These are phyloP conservation scores for Morpho deidamia DNA, from an alignment of 2,888 invertebrate species.

Conservation along the genomic window DNA sequence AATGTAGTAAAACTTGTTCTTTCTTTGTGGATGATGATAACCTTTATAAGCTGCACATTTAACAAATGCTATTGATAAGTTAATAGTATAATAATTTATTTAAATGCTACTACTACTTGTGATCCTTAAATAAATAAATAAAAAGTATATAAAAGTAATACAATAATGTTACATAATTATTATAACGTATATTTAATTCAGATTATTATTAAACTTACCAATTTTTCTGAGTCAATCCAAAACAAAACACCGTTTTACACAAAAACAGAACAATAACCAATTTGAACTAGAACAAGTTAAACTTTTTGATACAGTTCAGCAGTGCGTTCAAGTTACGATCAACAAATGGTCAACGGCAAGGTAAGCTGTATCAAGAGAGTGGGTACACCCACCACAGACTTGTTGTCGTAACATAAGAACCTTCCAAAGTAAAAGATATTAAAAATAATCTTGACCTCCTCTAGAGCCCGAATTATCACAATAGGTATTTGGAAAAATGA, in stretches of 20 bases:
- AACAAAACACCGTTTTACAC: constrained; percentile 1
- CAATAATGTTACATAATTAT: too few species aligned
- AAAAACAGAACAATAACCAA: neutral
- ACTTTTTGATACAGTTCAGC: constrained; percentile 3
- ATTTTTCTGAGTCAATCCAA: neutral
- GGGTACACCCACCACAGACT: constrained; percentile 11
- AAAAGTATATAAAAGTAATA: too few species aligned
- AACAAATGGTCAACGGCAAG: constrained; percentile 11
- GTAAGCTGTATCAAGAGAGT: constrained; percentile 11
- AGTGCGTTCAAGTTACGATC: constrained; percentile 10
- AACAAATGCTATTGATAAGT: too few species aligned
- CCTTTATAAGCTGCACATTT: too few species aligned
- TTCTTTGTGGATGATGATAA: too few species aligned
- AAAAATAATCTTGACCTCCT: constrained; percentile 13
- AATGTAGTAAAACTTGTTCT: too few species aligned
- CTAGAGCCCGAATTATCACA: neutral
- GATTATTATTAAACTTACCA: neutral
- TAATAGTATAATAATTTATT: too few species aligned
- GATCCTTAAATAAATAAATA: too few species aligned
- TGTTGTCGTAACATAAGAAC: constrained; percentile 14
- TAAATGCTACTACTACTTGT: too few species aligned
- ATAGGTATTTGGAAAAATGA: too few species aligned
- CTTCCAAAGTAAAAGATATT: constrained; percentile 3
- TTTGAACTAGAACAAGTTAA: neutral
- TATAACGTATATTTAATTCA: too few species aligned